phyloP scores from a whole-genome alignment of 2,888 invertebrate genomes.

The Cyaniris semiargus region DNA sequence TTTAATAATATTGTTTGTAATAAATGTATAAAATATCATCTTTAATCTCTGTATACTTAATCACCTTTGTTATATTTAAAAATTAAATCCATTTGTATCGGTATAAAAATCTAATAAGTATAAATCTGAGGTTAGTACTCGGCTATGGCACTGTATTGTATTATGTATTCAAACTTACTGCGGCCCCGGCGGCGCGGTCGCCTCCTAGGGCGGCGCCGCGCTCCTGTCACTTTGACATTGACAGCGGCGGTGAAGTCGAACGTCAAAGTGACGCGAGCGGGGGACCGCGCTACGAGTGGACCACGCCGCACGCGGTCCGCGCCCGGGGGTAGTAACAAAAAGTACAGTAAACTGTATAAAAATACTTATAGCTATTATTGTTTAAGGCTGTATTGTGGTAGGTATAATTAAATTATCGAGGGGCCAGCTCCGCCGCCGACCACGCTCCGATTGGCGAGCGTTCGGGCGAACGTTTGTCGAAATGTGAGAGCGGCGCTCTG shows the following conservation, averaged over 20 bases:
- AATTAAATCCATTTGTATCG: slow-evolving; percentile 81
- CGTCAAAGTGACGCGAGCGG: slow-evolving; percentile 1
- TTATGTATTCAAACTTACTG: slow-evolving; percentile 75
- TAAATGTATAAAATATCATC: slow-evolving; percentile 82
- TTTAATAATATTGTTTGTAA: slow-evolving; percentile 79
- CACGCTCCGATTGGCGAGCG: slow-evolving; percentile 37
- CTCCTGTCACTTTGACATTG: background rate
- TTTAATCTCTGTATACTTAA: slow-evolving; percentile 81
- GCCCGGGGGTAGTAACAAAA: slow-evolving; percentile 49
- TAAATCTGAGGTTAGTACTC: slow-evolving; percentile 76
- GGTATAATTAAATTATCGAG: slow-evolving; percentile 47
- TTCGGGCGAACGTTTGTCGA: slow-evolving; percentile 34
- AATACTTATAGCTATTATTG: slow-evolving; percentile 79
- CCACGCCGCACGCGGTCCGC: slow-evolving; percentile 49
- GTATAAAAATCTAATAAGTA: slow-evolving; percentile 80
- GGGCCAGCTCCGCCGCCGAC: slow-evolving; percentile 43
- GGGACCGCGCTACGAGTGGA: background rate
- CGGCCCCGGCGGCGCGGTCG: slow-evolving; percentile 41
- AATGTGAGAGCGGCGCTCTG: slow-evolving; percentile 25
- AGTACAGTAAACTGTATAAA: slow-evolving; percentile 70
- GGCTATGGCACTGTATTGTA: slow-evolving; percentile 76
- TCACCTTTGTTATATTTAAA: slow-evolving; percentile 80
- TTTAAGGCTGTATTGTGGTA: slow-evolving; percentile 68
- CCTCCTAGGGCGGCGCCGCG: slow-evolving; percentile 45
- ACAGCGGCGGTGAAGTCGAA: background rate